phyloP scores from a whole-genome alignment of 2,113 vertebrate species.

The Gyps fulvus region DNA sequence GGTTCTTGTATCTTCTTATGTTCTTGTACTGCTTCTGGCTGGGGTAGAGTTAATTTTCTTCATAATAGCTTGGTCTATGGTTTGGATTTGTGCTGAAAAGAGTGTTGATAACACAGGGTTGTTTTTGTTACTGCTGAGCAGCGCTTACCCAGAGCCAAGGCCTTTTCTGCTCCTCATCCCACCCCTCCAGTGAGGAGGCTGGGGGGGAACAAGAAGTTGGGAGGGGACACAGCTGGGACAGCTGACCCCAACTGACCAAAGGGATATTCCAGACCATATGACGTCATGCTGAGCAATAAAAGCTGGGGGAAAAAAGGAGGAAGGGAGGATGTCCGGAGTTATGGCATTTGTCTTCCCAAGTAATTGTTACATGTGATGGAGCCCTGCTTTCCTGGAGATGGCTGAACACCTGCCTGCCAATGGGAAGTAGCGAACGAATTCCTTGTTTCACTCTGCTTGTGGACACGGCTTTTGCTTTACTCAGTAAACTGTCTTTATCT shows the following conservation, averaged over 20 bases:
- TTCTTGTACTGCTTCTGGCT: not conserved
- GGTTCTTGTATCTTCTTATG: not conserved
- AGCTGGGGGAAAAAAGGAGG: not conserved
- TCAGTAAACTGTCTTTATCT: not conserved
- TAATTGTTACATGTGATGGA: rapidly evolving
- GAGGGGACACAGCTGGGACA: not conserved
- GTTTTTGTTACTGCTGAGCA: not conserved
- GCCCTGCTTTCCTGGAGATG: not conserved
- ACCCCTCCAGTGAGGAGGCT: not conserved
- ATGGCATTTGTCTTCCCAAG: not conserved
- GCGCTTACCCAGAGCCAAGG: not conserved
- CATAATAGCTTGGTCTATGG: not conserved
- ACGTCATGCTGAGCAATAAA: not conserved
- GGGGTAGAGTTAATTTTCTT: not conserved
- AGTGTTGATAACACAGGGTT: not conserved
- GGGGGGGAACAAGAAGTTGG: not conserved
- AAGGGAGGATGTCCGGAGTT: rapidly evolving
- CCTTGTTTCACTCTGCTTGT: not conserved
- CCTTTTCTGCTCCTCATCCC: not conserved
- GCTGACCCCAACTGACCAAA: not conserved
- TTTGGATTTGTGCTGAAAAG: not conserved
- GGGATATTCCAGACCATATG: not conserved
- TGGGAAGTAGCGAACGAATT: not conserved
- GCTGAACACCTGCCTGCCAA: not conserved
- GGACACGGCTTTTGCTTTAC: not conserved